A percentile compares a stretch with the other conserved stretches of the same genome.
Conservation (phyloP, 2,113 vertebrate genomes). For the Poecile atricapillus region DNA sequence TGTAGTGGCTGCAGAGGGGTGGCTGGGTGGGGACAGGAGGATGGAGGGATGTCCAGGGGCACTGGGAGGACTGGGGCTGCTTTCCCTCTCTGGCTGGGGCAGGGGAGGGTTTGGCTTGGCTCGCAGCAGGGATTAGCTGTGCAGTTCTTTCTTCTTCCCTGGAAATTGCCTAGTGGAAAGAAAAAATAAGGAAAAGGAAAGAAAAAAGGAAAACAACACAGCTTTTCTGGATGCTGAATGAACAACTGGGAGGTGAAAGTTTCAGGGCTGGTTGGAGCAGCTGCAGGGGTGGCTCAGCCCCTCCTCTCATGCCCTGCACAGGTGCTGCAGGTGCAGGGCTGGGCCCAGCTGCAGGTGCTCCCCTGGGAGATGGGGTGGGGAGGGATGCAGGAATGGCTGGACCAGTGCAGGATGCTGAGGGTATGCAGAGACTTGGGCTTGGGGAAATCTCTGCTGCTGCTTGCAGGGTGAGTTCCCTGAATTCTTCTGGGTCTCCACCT, state of each 20-base stretch:
- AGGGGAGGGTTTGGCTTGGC: neutral
- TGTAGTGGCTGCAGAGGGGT: neutral
- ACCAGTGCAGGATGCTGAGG: neutral
- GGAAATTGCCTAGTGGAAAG: neutral
- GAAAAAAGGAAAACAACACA: neutral
- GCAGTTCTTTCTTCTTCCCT: neutral
- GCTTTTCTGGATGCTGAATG: neutral
- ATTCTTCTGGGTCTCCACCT: neutral
- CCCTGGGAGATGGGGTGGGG: neutral
- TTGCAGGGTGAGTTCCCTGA: neutral
- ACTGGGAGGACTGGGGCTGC: neutral
- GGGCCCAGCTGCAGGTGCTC: neutral
- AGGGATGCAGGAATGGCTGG: constrained; percentile 7
- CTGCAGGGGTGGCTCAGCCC: neutral
- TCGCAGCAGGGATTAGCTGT: neutral
- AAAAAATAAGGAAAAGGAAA: neutral
- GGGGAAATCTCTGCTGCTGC: neutral
- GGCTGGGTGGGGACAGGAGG: neutral
- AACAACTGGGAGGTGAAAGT: neutral
- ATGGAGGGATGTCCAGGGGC: neutral
- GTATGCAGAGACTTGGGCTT: fast-evolving
- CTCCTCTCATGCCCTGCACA: neutral
- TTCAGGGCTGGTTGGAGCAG: neutral
- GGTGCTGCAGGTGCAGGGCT: neutral
- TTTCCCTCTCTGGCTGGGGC: neutral